Percentiles rank a stretch among this genome's conserved stretches.
These are phyloP conservation scores for Ascidia mentula DNA, from an alignment of 23 tunicate species.

Conservation along the genomic window DNA sequence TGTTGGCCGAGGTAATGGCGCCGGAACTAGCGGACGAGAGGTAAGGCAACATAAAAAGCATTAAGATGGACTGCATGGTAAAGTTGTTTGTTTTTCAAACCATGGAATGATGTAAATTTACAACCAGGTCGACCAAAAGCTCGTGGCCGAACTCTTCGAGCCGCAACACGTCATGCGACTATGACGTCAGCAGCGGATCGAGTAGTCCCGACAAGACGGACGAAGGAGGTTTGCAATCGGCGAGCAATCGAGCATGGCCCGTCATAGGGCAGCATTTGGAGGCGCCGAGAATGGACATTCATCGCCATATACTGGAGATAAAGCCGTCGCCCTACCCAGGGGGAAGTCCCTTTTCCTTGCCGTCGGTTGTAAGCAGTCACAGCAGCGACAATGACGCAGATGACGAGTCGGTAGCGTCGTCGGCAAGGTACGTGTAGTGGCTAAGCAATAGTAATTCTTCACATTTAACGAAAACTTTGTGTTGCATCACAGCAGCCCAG, in stretches of 20 bases:
- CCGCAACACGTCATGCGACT: conserved; percentile 18
- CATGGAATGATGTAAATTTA: no score
- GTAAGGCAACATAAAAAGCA: no score
- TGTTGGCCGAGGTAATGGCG: conserved; percentile 40
- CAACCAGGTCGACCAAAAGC: conserved; percentile 5
- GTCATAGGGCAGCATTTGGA: neutral
- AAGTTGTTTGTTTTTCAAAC: no score
- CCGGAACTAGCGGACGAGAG: neutral
- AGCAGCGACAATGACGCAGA: conserved; percentile 49
- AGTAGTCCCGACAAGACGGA: neutral
- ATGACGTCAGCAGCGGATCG: conserved; percentile 12
- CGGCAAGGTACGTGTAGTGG: neutral
- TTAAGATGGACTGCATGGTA: no score
- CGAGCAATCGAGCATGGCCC: neutral
- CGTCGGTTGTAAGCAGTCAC: conserved; percentile 29
- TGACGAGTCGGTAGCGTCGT: conserved; percentile 40
- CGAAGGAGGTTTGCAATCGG: neutral
- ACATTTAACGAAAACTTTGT: neutral
- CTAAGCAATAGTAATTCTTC: no score
- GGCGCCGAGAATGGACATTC: conserved; percentile 42
- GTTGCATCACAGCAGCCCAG: neutral
- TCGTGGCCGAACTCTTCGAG: neutral
- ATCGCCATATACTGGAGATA: conserved; percentile 51
- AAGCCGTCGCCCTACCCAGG: conserved; percentile 77
- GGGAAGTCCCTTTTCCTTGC: conserved; percentile 40